Base-by-base conservation (phyloP, 1,140 invertebrate species). In the Dreissena rostriformis region DNA sequence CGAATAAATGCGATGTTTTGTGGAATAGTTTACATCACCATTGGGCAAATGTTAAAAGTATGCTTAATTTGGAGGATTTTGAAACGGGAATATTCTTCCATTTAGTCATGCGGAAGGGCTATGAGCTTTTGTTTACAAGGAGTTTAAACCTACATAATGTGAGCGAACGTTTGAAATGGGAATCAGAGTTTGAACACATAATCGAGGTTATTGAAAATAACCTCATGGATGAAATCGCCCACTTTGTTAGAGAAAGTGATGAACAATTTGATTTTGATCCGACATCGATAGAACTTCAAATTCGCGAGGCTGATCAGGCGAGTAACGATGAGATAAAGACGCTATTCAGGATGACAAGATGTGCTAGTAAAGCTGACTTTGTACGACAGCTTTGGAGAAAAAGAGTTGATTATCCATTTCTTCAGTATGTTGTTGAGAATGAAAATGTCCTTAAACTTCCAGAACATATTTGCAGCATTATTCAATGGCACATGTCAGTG, bases 401-500 rank as follows among this genome's bases (percentile, higher is more conserved):
- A 8, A 52, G 28, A 24, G 24, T 57, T 57, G 15, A 80, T 19
- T 80, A 57, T 29, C 67, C 66, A 14, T 70, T 80, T 53, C 15
- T 80, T 8, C 14, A 24, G 17, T 10, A 12, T 10, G 55, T 71
- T 12, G 17, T 80, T 11, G 26, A 80, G 71, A 17, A 70, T 10
- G 52, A 71, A 63, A n/a, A 72, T 52, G 28, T 55, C 5, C 24
- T 80, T 19, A 12, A 71, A 10, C 24, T 80, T 29, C 78, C 78
- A 72, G 49, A n/a, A 15, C 68, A 80, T 29, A 72, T 72, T 5
- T 19, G 29, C 8, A 72, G 39, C 29, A 51, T 80, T 51, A 26
- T 80, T 71, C 52, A 71, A n/a, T 80, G 78, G 78, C 78, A 80
- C 17, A 15, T 26, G 12, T 51, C 78, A 71, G 61, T 67, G 24